Evolutionary conservation across 2,113 vertebrate species (phyloP).

Genomic region (Gobius niger): DNA sequence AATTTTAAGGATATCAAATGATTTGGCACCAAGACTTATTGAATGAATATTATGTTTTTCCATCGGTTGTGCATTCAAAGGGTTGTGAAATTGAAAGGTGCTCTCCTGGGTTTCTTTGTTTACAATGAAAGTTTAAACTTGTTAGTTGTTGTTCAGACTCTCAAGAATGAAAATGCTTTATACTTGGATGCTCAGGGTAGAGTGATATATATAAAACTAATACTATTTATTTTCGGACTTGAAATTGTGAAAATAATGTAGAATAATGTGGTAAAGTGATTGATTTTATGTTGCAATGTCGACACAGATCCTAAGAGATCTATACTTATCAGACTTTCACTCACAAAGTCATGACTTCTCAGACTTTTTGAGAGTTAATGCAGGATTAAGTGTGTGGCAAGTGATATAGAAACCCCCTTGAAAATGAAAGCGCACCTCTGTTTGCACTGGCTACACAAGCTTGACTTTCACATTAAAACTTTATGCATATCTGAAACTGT

Average conservation of each 20-base stretch:
- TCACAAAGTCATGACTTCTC: not conserved
- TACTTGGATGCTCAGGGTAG: no score
- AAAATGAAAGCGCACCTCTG: not conserved
- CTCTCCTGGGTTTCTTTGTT: not conserved
- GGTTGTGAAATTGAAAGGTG: no score
- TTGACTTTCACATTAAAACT: not conserved
- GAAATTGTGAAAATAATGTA: no score
- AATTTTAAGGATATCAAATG: not conserved
- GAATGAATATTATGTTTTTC: not conserved
- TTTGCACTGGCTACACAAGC: not conserved
- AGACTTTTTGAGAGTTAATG: not conserved
- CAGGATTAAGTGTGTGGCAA: not conserved
- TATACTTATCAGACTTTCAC: not conserved
- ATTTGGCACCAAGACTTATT: not conserved
- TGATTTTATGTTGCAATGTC: no score
- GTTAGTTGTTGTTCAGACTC: no score
- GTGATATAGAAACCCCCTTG: not conserved
- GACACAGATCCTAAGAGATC: not conserved
- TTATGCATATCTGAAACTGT: not conserved
- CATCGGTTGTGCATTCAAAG: not conserved
- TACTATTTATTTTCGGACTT: no score
- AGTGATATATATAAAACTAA: no score
- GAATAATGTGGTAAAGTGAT: no score
- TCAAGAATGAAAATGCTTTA: not conserved
- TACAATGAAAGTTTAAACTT: not conserved